These are phyloP conservation scores for Xenus cinereus DNA, from an alignment of 2,113 vertebrate genomes.

Conservation along the genomic window DNA sequence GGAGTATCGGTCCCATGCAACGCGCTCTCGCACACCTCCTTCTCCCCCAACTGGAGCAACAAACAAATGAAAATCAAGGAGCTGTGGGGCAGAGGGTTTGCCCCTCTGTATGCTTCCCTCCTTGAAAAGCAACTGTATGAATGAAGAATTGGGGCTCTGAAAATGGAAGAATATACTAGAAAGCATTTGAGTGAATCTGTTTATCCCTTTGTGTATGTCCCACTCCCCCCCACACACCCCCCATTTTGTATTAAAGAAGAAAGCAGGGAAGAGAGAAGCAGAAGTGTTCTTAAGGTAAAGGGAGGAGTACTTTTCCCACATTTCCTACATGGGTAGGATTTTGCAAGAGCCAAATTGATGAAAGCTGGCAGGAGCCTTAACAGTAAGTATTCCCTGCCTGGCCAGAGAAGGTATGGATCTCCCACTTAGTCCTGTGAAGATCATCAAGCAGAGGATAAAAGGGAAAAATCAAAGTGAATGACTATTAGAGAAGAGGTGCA, in stretches of 20 bases:
- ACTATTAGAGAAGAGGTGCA: neutral
- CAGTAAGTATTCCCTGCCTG: neutral
- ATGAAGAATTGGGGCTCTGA: neutral
- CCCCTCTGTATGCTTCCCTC: neutral
- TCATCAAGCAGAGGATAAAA: neutral
- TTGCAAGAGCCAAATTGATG: neutral
- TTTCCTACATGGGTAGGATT: neutral
- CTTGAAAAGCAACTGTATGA: neutral
- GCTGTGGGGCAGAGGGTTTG: neutral
- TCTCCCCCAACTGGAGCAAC: neutral
- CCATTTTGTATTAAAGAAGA: neutral
- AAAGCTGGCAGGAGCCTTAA: neutral
- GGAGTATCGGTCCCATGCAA: neutral
- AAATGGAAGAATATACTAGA: neutral
- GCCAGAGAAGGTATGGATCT: neutral
- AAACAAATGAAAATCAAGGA: neutral
- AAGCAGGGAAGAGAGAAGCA: neutral
- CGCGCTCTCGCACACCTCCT: neutral
- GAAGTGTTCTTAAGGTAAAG: neutral
- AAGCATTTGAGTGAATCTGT: neutral
- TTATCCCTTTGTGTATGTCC: neutral
- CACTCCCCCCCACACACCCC: no score
- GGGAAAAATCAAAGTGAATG: neutral
- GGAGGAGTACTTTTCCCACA: neutral
- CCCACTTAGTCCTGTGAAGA: neutral